These are phyloP conservation scores for Muntiacus muntjak DNA, from an alignment of 2,113 vertebrate genomes.

Conservation along the genomic window DNA sequence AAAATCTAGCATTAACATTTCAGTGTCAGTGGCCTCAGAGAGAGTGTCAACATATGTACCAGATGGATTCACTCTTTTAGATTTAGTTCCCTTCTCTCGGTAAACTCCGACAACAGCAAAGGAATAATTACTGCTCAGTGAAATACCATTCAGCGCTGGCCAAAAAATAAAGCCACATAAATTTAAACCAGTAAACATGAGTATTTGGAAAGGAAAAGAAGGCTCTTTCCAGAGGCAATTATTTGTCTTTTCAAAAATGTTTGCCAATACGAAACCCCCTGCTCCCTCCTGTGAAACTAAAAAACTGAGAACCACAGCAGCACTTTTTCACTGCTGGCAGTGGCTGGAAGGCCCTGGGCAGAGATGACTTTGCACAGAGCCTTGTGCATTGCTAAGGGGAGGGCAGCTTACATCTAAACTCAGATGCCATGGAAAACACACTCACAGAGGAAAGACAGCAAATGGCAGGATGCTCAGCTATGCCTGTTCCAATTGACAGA, in stretches of 20 bases:
- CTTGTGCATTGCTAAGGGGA: not conserved
- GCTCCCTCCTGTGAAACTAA: not conserved
- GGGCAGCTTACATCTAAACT: not conserved
- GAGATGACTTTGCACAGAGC: not conserved
- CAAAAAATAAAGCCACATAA: slow-evolving; percentile 64
- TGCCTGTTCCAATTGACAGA: not conserved
- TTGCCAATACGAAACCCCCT: slow-evolving; percentile 39
- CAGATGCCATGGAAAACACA: not conserved
- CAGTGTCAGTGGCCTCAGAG: slow-evolving; percentile 35
- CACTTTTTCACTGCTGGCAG: not conserved
- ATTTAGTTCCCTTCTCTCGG: slow-evolving; percentile 44
- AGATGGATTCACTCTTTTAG: slow-evolving; percentile 56
- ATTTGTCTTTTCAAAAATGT: slow-evolving; percentile 58
- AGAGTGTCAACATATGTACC: slow-evolving; percentile 34
- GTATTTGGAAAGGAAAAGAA: slow-evolving; percentile 60
- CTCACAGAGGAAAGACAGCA: not conserved
- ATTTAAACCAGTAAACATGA: slow-evolving; percentile 60
- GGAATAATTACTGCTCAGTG: slow-evolving; percentile 56
- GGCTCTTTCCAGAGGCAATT: slow-evolving; percentile 55
- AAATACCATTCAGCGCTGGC: slow-evolving; percentile 44
- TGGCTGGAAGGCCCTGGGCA: not conserved
- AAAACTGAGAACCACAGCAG: slow-evolving; percentile 12
- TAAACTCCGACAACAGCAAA: slow-evolving; percentile 56
- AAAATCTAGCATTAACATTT: slow-evolving; percentile 41
- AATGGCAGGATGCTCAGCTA: not conserved